phyloP scores from a whole-genome alignment of 2,113 vertebrate genomes.

The Halichoeres trimaculatus region DNA sequence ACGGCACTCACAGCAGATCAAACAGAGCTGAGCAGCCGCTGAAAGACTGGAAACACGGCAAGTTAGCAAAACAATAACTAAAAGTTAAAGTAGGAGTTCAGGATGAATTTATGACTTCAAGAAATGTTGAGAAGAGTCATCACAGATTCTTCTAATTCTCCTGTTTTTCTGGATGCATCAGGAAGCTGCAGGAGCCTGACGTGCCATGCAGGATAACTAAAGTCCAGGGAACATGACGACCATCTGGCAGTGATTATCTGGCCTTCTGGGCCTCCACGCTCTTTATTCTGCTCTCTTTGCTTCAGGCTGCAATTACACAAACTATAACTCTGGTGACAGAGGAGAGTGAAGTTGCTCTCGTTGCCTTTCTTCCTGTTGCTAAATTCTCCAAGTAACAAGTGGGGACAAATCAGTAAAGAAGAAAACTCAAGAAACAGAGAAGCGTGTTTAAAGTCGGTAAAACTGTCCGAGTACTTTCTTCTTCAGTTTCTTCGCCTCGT shows the following conservation, averaged over 20 bases:
- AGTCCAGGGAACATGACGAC: constrained; percentile 22
- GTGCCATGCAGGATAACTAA: constrained; percentile 12
- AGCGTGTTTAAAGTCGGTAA: too few species aligned
- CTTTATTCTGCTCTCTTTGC: constrained; percentile 11
- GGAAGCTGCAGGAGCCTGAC: background rate
- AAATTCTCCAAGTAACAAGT: background rate
- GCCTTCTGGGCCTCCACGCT: background rate
- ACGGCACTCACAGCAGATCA: background rate
- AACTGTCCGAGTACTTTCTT: too few species aligned
- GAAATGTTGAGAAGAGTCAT: too few species aligned
- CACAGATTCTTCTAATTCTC: too few species aligned
- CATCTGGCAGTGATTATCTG: constrained; percentile 57
- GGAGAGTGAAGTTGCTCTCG: background rate
- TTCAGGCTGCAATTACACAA: constrained; percentile 20
- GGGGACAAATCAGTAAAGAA: background rate
- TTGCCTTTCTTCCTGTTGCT: background rate
- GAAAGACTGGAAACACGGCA: background rate
- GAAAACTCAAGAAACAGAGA: background rate
- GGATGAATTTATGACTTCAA: too few species aligned
- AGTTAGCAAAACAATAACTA: background rate
- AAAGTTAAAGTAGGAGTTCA: background rate
- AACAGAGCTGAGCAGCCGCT: background rate
- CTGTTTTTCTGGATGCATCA: background rate
- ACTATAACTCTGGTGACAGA: constrained; percentile 3
- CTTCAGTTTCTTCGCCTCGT: background rate